phyloP scores from a whole-genome alignment of 2,797 vertebrate genomes.

The Microchirus variegatus region DNA sequence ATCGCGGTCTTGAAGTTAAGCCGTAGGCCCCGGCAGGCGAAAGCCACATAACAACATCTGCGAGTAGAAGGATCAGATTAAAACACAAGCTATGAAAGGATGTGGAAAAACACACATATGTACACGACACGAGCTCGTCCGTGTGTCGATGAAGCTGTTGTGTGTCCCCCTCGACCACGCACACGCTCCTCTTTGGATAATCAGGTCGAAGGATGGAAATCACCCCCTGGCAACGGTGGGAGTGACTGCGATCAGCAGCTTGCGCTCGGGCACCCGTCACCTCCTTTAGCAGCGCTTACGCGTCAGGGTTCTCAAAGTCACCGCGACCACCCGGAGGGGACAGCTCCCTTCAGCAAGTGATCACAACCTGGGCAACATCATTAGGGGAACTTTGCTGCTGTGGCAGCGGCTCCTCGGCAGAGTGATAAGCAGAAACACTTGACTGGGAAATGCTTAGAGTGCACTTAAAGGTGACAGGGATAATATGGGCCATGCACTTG shows the following conservation, averaged over 20 bases:
- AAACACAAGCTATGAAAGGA: constrained; percentile 25
- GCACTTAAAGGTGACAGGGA: constrained; percentile 58
- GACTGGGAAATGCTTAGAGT: constrained; percentile 55
- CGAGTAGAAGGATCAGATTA: constrained; percentile 52
- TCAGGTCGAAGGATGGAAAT: constrained; percentile 42
- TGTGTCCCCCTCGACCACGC: constrained; percentile 9
- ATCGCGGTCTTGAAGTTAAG: constrained; percentile 37
- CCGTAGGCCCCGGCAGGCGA: constrained; percentile 35
- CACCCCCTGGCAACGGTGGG: constrained; percentile 10
- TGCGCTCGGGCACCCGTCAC: constrained; percentile 11
- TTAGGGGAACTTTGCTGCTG: constrained; percentile 59
- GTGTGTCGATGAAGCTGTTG: constrained; percentile 40
- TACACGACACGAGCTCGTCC: constrained; percentile 1
- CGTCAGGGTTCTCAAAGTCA: constrained; percentile 53
- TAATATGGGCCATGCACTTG: constrained; percentile 53
- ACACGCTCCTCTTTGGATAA: constrained; percentile 45
- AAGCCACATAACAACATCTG: constrained; percentile 59
- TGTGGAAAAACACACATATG: constrained; percentile 13
- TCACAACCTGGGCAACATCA: constrained; percentile 61
- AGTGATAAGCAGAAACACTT: constrained; percentile 57
- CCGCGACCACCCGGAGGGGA: constrained; percentile 58
- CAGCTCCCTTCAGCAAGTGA: constrained; percentile 56
- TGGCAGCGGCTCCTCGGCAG: constrained; percentile 36
- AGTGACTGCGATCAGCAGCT: constrained; percentile 28
- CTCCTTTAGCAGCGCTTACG: constrained; percentile 34